phyloP scores from a whole-genome alignment of 2,888 invertebrate genomes.

The Papilio gigon region DNA sequence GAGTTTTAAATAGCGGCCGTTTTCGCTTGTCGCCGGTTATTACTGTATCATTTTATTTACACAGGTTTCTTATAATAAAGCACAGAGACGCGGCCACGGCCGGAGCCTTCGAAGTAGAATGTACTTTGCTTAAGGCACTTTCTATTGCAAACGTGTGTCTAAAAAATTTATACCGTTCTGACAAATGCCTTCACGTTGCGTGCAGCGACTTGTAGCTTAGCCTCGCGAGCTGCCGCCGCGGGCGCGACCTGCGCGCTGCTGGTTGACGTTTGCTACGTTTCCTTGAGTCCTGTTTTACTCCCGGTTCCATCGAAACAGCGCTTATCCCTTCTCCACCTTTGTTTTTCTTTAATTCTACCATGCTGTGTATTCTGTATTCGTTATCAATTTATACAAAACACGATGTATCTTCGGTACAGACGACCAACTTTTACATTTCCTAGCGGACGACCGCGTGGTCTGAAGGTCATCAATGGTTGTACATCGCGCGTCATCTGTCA shows the following conservation, averaged over 20 bases:
- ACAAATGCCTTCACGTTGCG: not conserved
- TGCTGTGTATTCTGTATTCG: not conserved
- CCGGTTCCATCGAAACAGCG: not conserved
- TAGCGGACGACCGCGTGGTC: no score
- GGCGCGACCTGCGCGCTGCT: not conserved
- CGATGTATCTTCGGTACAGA: not conserved
- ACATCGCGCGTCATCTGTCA: no score
- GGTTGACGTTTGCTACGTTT: slow-evolving; percentile 47
- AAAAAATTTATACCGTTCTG: not conserved
- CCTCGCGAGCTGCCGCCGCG: slow-evolving; percentile 9
- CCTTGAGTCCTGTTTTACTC: slow-evolving; percentile 18
- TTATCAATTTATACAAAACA: not conserved
- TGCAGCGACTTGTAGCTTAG: not conserved
- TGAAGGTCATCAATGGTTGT: no score
- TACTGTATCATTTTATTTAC: not conserved
- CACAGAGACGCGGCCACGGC: not conserved
- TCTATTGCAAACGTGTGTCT: not conserved
- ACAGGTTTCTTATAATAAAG: not conserved
- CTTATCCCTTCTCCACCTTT: not conserved
- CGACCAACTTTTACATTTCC: not conserved
- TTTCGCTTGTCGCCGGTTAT: slow-evolving; percentile 8
- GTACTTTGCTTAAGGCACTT: no score
- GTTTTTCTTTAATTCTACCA: slow-evolving; percentile 2
- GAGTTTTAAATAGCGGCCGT: slow-evolving; percentile 22
- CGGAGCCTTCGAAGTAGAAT: no score